These are phyloP conservation scores for Trissolcus brochymenae DNA, from an alignment of 2,888 invertebrate species.

Conservation along the genomic window DNA sequence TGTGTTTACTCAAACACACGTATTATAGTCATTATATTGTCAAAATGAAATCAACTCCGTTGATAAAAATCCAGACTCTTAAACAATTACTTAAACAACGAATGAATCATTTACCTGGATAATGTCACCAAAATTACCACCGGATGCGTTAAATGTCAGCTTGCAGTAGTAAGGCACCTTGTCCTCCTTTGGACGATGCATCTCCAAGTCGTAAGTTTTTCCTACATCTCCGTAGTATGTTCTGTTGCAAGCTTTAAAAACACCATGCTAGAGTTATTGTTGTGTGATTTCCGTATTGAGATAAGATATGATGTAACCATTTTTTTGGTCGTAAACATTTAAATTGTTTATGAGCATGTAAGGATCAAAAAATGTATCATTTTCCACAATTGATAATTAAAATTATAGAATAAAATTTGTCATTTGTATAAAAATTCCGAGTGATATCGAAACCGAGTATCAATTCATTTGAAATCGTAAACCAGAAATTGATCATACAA, in stretches of 20 bases:
- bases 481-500: constrained; percentile 11
- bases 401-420: not conserved
- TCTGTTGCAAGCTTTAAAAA: constrained; percentile 88
- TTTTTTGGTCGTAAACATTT: constrained; percentile 7
- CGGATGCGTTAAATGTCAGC: constrained; percentile 90
- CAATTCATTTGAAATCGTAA: constrained; percentile 22
- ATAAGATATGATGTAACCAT: constrained; percentile 28
- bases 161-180: constrained; percentile 91
- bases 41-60: too few species aligned
- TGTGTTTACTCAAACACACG: too few species aligned
- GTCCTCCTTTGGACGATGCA: constrained; percentile 90
- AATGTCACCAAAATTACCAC: constrained; percentile 89
- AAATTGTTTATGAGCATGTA: constrained; percentile 1
- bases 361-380: constrained; percentile 45
- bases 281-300: constrained; percentile 46
- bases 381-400: constrained; percentile 38
- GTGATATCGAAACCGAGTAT: constrained; percentile 14
- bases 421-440: not conserved
- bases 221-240: constrained; percentile 94
- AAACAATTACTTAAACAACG: not conserved
- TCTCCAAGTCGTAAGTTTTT: constrained; percentile 89
- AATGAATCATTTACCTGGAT: constrained; percentile 82
- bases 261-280: constrained; percentile 57
- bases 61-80: too few species aligned
- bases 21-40: too few species aligned